Conservation (phyloP, 2,113 vertebrate genomes). For the Nerophis lumbriciformis region DNA sequence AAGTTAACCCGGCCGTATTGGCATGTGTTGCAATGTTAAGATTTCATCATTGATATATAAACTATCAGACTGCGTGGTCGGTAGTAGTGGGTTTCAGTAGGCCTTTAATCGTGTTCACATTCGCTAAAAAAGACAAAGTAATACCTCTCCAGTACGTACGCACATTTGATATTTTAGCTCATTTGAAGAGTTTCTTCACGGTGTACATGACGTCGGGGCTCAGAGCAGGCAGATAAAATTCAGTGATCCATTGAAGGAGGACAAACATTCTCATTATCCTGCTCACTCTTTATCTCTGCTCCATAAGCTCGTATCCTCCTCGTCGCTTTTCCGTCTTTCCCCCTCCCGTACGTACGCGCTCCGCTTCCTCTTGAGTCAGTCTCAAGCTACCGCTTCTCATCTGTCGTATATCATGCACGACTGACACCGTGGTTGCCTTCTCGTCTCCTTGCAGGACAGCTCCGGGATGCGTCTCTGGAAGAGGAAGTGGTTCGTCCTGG, state of each 20-base stretch:
- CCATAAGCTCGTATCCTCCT: conserved; percentile 4
- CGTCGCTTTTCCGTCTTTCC: background rate
- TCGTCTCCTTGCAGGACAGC: conserved; percentile 77
- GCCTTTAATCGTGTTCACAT: no score
- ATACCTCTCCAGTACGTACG: no score
- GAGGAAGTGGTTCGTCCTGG: conserved; percentile 92
- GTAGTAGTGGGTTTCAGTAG: no score
- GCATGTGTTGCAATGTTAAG: no score
- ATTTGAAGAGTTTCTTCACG: no score
- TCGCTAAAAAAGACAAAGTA: no score
- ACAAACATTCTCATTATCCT: conserved; percentile 20
- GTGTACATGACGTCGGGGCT: conserved; percentile 3
- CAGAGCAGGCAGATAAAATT: conserved; percentile 17
- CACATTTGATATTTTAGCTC: no score
- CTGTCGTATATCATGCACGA: background rate
- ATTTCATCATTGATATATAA: no score
- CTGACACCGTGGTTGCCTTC: conserved; percentile 2
- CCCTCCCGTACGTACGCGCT: background rate
- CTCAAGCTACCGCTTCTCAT: background rate
- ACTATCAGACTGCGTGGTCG: no score
- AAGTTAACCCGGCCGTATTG: no score
- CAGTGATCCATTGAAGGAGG: conserved; percentile 25
- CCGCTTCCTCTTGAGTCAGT: background rate
- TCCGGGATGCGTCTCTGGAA: conserved; percentile 96
- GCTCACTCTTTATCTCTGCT: conserved; percentile 4